Base-by-base conservation (phyloP, 2,113 vertebrate genomes). In the Takifugu bimaculatus region DNA sequence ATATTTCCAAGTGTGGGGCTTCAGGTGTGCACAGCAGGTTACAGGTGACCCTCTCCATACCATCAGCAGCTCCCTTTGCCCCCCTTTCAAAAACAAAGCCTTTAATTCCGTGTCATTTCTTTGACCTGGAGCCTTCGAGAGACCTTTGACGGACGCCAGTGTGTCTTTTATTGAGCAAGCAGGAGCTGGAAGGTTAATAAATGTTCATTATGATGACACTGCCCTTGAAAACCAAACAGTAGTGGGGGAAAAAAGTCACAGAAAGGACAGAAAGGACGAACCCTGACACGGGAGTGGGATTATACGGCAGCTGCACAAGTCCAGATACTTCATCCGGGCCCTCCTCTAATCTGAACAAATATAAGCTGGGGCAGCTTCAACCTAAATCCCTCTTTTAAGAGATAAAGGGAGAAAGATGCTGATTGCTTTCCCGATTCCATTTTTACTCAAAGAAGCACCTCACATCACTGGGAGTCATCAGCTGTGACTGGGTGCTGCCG, bases 371-470 rank as follows among this genome's bases (percentile, higher is more conserved):
- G 59, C 57, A 62, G 80, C 78, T 77, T 81, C 79, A 57, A n/a
- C 82, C 67, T 77, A 90, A 92, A 91, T 90, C 90, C 88, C 54
- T 90, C 83, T 77, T 88, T 76, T 85, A 61, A 77, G 65, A 81
- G 83, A 88, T 82, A 81, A 84, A 85, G 75, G 71, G 68, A 64
- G 80, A 70, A 83, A 76, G 75, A 83, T 76, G 70, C 77, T 78
- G 77, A 83, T 85, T 87, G 70, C 78, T 74, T 82, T 76, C n/a
- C 20, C 63, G 72, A 3, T 26, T 80, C 29, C 63, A 67, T 72
- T 79, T 82, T 83, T 62, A 67, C 57, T 78, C 77, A 82, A 84
- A 86, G 65, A 78, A 58, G 72, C 60, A 65, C 64, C 75, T 74
- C 78, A 69, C 68, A 70, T 82, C 80, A 77, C 64, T 62, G 39